Evolutionary conservation across 2,113 vertebrate species (phyloP).

Genomic region (Microcebus griseorufus): DNA sequence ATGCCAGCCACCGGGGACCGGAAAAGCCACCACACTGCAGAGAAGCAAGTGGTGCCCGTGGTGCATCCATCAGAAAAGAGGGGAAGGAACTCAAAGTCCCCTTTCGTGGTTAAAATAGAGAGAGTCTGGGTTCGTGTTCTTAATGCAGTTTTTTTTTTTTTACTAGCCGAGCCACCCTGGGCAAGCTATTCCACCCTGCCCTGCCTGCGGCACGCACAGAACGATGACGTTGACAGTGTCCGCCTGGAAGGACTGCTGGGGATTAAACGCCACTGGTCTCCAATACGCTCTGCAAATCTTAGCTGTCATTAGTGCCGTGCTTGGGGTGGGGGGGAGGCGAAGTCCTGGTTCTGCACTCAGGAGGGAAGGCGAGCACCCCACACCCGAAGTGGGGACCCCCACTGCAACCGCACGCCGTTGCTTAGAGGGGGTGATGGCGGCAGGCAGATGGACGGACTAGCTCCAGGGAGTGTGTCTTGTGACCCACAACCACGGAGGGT

Average conservation of each 20-base stretch:
- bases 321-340: background rate
- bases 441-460: accelerated
- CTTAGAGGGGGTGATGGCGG: background rate
- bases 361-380: background rate
- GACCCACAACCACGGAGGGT: background rate
- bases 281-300: background rate
- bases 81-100: background rate
- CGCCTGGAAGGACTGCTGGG: background rate
- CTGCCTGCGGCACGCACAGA: background rate
- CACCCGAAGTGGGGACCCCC: background rate
- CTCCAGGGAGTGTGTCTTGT: background rate
- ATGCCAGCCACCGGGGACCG: background rate
- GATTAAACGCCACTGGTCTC: background rate
- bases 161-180: background rate
- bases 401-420: background rate
- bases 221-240: accelerated
- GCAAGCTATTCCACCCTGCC: background rate
- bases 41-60: background rate
- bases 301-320: background rate
- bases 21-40: background rate
- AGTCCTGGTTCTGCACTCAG: accelerated
- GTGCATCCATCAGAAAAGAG: background rate
- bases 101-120: background rate
- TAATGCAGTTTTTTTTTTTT: background rate
- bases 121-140: background rate